phyloP scores from a whole-genome alignment of 2,888 invertebrate species.

The Drosophila suboccidentalis region DNA sequence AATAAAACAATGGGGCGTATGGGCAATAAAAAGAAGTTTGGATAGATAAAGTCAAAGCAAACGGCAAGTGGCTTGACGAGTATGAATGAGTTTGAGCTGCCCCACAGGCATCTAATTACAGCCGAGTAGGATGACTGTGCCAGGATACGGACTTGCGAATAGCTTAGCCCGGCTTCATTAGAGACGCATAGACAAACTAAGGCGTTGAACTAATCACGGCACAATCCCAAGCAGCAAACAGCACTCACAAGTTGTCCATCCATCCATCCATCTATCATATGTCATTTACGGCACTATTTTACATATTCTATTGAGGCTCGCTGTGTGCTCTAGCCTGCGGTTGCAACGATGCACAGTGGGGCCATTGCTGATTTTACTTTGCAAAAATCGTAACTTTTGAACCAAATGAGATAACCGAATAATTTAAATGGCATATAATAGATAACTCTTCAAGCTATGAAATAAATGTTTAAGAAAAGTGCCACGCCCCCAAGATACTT shows the following conservation, averaged over 20 bases:
- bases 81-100: conserved; percentile 19
- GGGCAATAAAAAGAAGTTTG: conserved; percentile 47
- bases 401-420: too few relatives aligned
- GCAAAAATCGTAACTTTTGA: too few relatives aligned
- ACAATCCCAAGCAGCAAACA: conserved; percentile 7
- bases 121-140: conserved; percentile 3
- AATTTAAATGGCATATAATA: too few relatives aligned
- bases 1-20: conserved; percentile 62
- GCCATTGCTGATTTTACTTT: too few relatives aligned
- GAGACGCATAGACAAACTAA: conserved; percentile 42
- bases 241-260: conserved; percentile 3
- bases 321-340: conserved; percentile 46
- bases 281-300: conserved; percentile 64
- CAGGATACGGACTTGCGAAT: conserved; percentile 21
- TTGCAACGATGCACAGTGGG: too few relatives aligned
- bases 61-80: conserved; percentile 23
- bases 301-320: conserved; percentile 38
- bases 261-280: conserved; percentile 63
- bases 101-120: conserved; percentile 51
- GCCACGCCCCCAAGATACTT: too few relatives aligned
- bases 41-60: conserved; percentile 43
- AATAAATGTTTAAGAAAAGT: too few relatives aligned
- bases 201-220: conserved; percentile 45
- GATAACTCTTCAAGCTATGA: too few relatives aligned
- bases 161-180: conserved; percentile 53